Evolutionary conservation across 2,113 vertebrate species (phyloP).

Genomic region (Podarcis cretensis): DNA sequence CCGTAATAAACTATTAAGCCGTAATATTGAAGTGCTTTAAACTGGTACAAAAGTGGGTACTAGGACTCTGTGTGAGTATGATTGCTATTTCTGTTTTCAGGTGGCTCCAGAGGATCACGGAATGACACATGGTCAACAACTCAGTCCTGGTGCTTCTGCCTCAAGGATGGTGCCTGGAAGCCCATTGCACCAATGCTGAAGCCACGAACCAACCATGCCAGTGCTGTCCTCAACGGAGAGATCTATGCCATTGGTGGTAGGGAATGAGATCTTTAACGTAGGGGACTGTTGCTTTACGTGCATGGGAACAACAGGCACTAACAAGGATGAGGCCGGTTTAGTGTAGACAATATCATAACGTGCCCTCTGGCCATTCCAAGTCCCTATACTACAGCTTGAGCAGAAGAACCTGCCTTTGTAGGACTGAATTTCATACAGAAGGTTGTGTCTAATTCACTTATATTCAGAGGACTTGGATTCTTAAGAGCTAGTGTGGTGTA

Average conservation of each 20-base stretch:
- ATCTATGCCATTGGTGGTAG: conserved; percentile 95
- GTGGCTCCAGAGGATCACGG: conserved; percentile 90
- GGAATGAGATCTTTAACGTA: not conserved
- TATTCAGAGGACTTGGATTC: too few species aligned
- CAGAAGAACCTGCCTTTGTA: not conserved
- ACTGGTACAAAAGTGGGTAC: not conserved
- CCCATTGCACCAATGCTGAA: conserved; percentile 89
- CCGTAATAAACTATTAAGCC: not conserved
- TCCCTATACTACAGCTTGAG: not conserved
- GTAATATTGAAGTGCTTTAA: not conserved
- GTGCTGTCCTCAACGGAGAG: conserved; percentile 88
- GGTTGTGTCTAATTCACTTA: too few species aligned
- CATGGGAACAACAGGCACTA: not conserved
- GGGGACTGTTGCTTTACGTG: not conserved
- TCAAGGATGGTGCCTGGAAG: conserved; percentile 85
- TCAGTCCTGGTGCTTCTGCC: conserved; percentile 92
- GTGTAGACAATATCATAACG: not conserved
- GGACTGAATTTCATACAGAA: not conserved
- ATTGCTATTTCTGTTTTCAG: conserved; percentile 65
- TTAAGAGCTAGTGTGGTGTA: too few species aligned
- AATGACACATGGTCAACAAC: conserved; percentile 95
- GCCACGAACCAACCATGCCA: conserved; percentile 93
- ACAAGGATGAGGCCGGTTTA: not conserved
- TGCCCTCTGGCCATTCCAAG: not conserved
- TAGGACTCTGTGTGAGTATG: not conserved